Percentiles rank a stretch among this genome's conserved stretches.
phyloP scores from a whole-genome alignment of 2,113 vertebrate species.

The Podarcis muralis region DNA sequence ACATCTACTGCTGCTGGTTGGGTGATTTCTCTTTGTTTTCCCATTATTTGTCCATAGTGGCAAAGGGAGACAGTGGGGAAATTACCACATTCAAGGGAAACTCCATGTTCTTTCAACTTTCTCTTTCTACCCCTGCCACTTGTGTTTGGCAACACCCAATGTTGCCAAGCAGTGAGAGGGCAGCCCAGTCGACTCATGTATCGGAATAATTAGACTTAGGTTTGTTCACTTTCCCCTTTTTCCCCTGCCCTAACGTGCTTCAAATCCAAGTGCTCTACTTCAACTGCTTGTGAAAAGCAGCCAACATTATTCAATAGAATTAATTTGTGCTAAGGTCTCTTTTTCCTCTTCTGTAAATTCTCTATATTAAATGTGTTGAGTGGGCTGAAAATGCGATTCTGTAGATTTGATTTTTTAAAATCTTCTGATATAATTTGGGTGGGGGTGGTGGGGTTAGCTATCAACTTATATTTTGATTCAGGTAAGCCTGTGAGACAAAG shows the following conservation, averaged over 20 bases:
- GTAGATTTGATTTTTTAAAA: neutral
- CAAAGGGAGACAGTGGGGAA: neutral
- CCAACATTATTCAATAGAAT: neutral
- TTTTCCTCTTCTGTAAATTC: neutral
- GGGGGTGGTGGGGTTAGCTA: neutral
- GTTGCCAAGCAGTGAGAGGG: neutral
- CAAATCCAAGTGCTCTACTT: neutral
- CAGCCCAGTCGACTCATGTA: neutral
- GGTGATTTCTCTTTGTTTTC: too few relatives aligned
- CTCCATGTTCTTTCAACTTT: too few relatives aligned
- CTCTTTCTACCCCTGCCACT: neutral
- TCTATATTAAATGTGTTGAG: neutral
- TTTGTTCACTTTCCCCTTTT: neutral
- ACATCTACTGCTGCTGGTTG: too few relatives aligned
- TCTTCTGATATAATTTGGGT: neutral
- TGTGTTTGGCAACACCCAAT: neutral
- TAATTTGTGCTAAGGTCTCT: neutral
- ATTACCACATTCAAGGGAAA: neutral
- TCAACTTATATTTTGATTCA: constrained; percentile 11
- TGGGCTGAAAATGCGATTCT: neutral
- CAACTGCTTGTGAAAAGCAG: neutral
- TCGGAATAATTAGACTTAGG: neutral
- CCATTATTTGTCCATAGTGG: too few relatives aligned
- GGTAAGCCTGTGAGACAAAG: constrained; percentile 27
- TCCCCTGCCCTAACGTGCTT: neutral